Conservation (phyloP, 2,888 invertebrate species). For the Thymelicus acteon region DNA sequence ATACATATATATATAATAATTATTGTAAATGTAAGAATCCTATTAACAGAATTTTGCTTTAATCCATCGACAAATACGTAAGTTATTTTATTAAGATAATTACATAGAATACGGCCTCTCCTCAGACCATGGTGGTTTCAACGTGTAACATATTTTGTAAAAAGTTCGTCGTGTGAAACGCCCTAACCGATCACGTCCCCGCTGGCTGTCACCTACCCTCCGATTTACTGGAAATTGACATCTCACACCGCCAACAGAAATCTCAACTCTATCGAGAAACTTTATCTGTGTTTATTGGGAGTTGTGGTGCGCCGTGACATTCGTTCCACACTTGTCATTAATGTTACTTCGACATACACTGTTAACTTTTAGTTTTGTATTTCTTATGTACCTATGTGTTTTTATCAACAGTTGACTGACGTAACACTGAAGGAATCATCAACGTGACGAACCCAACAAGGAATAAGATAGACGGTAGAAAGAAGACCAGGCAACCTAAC, state of each 20-base stretch:
- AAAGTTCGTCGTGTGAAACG: constrained; percentile 16
- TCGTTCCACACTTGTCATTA: constrained; percentile 31
- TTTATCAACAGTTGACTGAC: too few relatives aligned
- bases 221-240: constrained; percentile 70
- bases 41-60: too few relatives aligned
- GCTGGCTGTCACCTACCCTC: constrained; percentile 62
- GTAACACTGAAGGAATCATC: too few relatives aligned
- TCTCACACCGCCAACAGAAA: constrained; percentile 56
- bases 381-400: too few relatives aligned
- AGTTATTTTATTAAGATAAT: too few relatives aligned
- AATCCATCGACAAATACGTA: too few relatives aligned
- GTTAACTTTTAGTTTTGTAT: neutral
- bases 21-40: too few relatives aligned
- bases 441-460: too few relatives aligned
- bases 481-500: too few relatives aligned
- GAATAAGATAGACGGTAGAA: too few relatives aligned
- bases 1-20: too few relatives aligned
- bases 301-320: constrained; percentile 20
- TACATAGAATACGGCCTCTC: too few relatives aligned
- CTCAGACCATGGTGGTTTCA: neutral
- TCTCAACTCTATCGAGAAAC: constrained; percentile 53
- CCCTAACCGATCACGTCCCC: constrained; percentile 52
- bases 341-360: constrained; percentile 18
- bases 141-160: neutral
- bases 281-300: constrained; percentile 53